These are phyloP conservation scores for Eutolmus rufibarbis DNA, from an alignment of 2,888 invertebrate genomes.

Conservation along the genomic window DNA sequence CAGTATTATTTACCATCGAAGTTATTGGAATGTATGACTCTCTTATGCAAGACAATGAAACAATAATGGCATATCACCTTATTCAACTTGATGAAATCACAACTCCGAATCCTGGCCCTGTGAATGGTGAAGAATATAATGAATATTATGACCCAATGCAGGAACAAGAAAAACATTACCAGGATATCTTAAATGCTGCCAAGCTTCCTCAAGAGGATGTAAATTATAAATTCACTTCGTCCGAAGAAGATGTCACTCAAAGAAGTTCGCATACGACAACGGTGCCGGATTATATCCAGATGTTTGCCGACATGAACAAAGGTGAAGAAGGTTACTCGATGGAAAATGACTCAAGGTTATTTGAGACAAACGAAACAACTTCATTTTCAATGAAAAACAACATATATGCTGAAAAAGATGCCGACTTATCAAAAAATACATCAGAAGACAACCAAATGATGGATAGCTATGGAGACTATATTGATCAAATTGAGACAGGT, in stretches of 20 bases:
- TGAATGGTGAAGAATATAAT: conserved; percentile 21
- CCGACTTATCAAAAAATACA: background rate
- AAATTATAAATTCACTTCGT: background rate
- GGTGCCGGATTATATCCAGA: conserved; percentile 47
- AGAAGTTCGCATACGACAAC: conserved; percentile 43
- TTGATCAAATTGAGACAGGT: conserved; percentile 1
- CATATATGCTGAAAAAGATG: conserved; percentile 17
- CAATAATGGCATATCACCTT: conserved; percentile 29
- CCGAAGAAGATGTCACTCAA: background rate
- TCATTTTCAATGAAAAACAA: conserved; percentile 24
- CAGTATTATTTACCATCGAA: background rate
- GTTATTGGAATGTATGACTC: background rate
- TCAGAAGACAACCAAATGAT: conserved; percentile 20
- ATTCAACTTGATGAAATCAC: conserved; percentile 41
- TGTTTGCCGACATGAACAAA: conserved; percentile 42
- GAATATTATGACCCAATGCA: conserved; percentile 32
- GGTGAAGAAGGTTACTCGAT: conserved; percentile 29
- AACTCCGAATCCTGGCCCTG: conserved; percentile 31
- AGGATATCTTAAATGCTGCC: background rate
- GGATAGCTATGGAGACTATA: background rate
- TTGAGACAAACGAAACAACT: background rate
- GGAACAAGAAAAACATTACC: conserved; percentile 47
- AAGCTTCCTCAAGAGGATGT: background rate
- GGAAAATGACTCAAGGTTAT: conserved; percentile 33
- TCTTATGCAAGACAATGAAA: background rate